Percentiles rank a stretch among this genome's conserved stretches.
phyloP scores from a whole-genome alignment of 2,797 vertebrate species.

The Linurgus olivaceus region DNA sequence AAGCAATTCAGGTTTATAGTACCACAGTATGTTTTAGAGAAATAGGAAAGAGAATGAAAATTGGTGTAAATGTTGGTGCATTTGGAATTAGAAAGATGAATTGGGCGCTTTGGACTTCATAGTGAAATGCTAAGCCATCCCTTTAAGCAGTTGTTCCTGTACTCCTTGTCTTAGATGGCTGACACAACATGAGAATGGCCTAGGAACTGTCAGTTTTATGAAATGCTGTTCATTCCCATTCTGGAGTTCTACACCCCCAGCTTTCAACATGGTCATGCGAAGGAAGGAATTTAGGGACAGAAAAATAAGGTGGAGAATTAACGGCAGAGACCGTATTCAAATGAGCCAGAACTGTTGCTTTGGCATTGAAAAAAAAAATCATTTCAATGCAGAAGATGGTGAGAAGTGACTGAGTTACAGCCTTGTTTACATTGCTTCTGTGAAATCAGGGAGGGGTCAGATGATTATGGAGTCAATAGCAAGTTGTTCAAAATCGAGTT shows the following conservation, averaged over 20 bases:
- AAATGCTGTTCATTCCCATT: not conserved
- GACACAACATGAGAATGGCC: not conserved
- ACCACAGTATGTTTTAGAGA: not conserved
- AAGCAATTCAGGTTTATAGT: not conserved
- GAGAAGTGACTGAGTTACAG: not conserved
- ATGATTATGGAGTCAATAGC: not conserved
- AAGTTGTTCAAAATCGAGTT: not conserved
- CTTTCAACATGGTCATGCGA: not conserved
- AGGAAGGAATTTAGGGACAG: not conserved
- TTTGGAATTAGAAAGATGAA: not conserved
- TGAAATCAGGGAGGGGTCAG: not conserved
- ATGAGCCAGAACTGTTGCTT: not conserved
- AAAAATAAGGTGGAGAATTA: not conserved
- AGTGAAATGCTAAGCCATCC: not conserved
- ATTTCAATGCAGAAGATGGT: not conserved
- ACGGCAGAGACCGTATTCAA: not conserved
- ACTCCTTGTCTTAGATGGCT: not conserved
- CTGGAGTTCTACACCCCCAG: rapidly evolving
- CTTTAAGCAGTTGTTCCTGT: not conserved
- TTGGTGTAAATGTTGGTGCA: not conserved
- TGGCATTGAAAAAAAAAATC: not conserved
- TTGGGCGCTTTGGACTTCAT: not conserved
- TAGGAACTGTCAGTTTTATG: not conserved
- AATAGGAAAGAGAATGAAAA: not conserved
- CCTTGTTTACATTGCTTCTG: not conserved